Percentiles rank a stretch among this genome's conserved stretches.
These are phyloP conservation scores for Eueides isabella DNA, from an alignment of 1,140 invertebrate genomes.

Conservation along the genomic window DNA sequence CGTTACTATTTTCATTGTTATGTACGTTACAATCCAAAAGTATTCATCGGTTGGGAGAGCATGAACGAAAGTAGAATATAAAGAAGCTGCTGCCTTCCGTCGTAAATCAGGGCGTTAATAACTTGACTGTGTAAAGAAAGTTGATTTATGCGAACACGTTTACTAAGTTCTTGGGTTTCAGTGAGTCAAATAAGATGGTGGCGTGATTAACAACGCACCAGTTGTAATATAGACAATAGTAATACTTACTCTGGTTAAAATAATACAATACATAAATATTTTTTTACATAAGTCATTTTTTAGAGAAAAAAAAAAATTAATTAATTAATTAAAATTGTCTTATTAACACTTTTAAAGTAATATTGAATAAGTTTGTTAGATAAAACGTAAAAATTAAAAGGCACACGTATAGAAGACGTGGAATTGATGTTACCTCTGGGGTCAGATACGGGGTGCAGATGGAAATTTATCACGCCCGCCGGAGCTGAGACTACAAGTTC, in stretches of 20 bases:
- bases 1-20: constrained; percentile 13
- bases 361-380: constrained; percentile 2
- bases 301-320: too few species aligned
- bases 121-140: constrained; percentile 64
- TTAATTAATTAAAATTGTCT: too few species aligned
- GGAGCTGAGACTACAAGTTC: constrained; percentile 79
- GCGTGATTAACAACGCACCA: constrained; percentile 45
- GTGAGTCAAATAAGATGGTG: constrained; percentile 61
- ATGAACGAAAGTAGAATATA: constrained; percentile 11
- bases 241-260: not conserved
- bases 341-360: not conserved
- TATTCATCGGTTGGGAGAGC: constrained; percentile 7
- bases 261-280: not conserved
- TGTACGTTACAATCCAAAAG: constrained; percentile 13
- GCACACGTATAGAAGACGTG: constrained; percentile 37
- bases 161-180: constrained; percentile 67
- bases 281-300: too few species aligned
- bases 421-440: constrained; percentile 47
- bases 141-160: constrained; percentile 72
- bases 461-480: constrained; percentile 78
- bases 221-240: constrained; percentile 40
- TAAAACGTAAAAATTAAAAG: constrained; percentile 45
- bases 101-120: constrained; percentile 65
- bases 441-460: constrained; percentile 59
- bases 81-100: constrained; percentile 22